Percentiles rank a stretch among this genome's conserved stretches.
Conservation (phyloP, 1,140 invertebrate species). For the Temnothorax longispinosus region DNA sequence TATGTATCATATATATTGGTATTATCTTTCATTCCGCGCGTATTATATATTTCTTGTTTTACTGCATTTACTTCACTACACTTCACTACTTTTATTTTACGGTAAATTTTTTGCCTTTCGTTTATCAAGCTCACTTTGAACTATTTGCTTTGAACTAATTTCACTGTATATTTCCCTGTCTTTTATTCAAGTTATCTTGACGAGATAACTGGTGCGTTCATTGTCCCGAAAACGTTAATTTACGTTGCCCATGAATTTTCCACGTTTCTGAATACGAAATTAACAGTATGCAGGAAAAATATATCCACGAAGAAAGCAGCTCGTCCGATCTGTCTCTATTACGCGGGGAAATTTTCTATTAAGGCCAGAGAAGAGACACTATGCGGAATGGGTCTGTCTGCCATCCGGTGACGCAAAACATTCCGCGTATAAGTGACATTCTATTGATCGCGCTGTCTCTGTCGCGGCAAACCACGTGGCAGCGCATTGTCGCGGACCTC, state of each 20-base stretch:
- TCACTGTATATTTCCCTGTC: neutral
- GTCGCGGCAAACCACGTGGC: constrained; percentile 37
- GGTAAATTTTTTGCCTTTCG: neutral
- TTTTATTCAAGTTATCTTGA: neutral
- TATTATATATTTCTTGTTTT: neutral
- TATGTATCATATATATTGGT: neutral
- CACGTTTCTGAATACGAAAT: neutral
- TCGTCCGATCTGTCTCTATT: neutral
- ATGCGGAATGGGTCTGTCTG: constrained; percentile 35
- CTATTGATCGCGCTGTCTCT: constrained; percentile 51
- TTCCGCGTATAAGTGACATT: constrained; percentile 49
- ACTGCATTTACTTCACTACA: neutral
- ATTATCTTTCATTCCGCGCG: neutral
- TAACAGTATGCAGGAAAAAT: neutral
- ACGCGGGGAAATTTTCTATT: constrained; percentile 32
- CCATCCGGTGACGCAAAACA: constrained; percentile 48
- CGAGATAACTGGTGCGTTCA: neutral
- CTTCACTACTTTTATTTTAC: neutral
- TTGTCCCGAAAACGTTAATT: constrained; percentile 6
- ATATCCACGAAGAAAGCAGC: neutral
- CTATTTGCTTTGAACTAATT: neutral
- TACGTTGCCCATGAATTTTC: neutral
- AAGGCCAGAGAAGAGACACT: constrained; percentile 4
- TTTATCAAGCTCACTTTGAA: neutral
- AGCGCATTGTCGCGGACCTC: constrained; percentile 27